Base-by-base conservation (phyloP, 35 echinoderm and acorn worm genomes). In the Hemicentrotus pulcherrimus region DNA sequence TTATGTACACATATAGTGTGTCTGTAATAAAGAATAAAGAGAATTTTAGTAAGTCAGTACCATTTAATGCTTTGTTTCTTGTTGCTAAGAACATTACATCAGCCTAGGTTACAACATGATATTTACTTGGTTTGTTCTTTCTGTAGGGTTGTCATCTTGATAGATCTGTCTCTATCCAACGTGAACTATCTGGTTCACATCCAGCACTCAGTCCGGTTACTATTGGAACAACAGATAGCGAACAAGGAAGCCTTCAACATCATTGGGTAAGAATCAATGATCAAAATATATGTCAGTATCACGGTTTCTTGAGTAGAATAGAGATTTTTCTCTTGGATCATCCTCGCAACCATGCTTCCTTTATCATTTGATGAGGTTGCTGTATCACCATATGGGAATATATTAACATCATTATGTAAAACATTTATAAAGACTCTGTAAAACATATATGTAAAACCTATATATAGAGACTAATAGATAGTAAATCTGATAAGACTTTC, bases 101-200 rank as follows among this genome's bases (percentile, higher is more conserved):
- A 78, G 19, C 9, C 50, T 55, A 55, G 9, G 1, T 78, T 78
- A 30, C 65, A 4, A 28, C 28, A n/a, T 78, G 24, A 28, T n/a
- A 78, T n/a, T 78, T 78, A 78, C 28, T 28, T 28, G 7, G 5
- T n/a, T 78, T 78, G 22, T 78, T 90, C 33, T 16, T 96, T 94
- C 9, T 96, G n/a, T 94, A 99, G 98, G 94, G 92, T 99, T 86
- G 96, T 98, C 32, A 96, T 99, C 28, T 28, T 99, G 89, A 94
- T 99, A 30, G 98, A 99, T 88, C 95, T 99, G 41, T 99, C 98
- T 12, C 91, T 96, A 9, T 95, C 97, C 50, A 99, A 99, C 88
- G 96, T 97, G 46, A 99, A 99, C 92, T 99, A 99, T 33, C 86
- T 99, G 61, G 97, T 99, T 14, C 98, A 99, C 92, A 97, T 99